Base-by-base conservation (phyloP, 2,888 invertebrate species). In the Noctua janthe region DNA sequence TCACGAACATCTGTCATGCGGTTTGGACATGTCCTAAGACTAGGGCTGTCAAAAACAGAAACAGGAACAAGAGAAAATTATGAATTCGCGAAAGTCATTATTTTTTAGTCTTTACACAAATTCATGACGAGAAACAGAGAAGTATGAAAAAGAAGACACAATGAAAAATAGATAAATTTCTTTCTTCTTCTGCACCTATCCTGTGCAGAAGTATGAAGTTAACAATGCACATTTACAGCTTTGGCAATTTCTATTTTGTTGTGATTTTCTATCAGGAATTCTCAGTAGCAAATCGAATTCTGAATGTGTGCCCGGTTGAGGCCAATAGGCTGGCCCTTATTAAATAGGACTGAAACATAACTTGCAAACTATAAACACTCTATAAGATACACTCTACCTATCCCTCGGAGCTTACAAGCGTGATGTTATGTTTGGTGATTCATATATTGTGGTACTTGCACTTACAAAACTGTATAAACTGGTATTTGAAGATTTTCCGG, bases 1-100 rank as follows among this genome's bases (percentile, higher is more conserved):
- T 85, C 89, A 74, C 62, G 56, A n/a, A 71, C 84, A 89, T 74
- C 77, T 87, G 86, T 79, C 79, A 80, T 71, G 56, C 59, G 75
- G 80, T 82, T 80, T 74, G 80, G 82, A 83, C 78, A 82, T 76
- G 74, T 82, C 74, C 66, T 59, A 35, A 54, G 47, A 51, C 17
- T 62, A 85, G 76, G 76, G 76, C n/a, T 74, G 73, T 56, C 64
- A 62, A 66, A 43, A 56, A 23, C n/a, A 43, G 15, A 54, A n/a
- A 29, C 70, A 56, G 6, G 1, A 70, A 29, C 2, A 1, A 20
- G 10, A n/a, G 7, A 35, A 47, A 64, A 35, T 64, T 35, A 35
- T 35, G 17, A 17, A 64, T 20, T 20, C 8, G 0, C 2, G 8
- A 35, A 8, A 64, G 5, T 64, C 29, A 35, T 64, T 64, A 6